These are phyloP conservation scores for Netelia virgata DNA, from an alignment of 2,888 invertebrate species.

Conservation along the genomic window DNA sequence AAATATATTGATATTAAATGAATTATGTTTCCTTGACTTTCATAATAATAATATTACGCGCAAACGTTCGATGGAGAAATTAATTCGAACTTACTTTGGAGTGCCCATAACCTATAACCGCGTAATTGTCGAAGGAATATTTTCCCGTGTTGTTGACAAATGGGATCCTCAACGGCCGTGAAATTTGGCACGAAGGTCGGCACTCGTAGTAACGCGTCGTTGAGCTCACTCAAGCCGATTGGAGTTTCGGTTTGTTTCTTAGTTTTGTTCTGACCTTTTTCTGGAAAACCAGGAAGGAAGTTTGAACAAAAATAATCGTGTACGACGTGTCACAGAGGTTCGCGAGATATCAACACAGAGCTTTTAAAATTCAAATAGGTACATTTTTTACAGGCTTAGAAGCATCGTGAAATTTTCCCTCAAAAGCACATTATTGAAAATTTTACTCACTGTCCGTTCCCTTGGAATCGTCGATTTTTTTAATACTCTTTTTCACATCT, in stretches of 20 bases:
- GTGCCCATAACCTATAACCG: conserved; percentile 90
- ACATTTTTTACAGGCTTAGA: no score
- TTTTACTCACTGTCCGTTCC: conserved; percentile 77
- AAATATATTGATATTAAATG: no score
- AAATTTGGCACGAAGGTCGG: conserved; percentile 90
- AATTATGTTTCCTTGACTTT: no score
- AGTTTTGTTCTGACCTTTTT: conserved; percentile 78
- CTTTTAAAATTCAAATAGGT: no score
- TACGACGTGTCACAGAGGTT: no score
- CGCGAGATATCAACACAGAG: no score
- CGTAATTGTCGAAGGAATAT: conserved; percentile 89
- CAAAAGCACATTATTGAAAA: neutral
- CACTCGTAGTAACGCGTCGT: conserved; percentile 86
- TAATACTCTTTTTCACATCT: conserved; percentile 57
- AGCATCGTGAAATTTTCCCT: neutral
- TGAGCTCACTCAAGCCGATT: conserved; percentile 88
- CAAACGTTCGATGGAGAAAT: conserved; percentile 2
- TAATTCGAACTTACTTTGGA: conserved; percentile 88
- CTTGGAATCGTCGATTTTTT: conserved; percentile 61
- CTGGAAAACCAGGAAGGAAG: conserved; percentile 34
- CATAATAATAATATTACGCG: conserved; percentile 13
- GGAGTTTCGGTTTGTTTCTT: conserved; percentile 84
- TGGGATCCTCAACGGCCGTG: conserved; percentile 87
- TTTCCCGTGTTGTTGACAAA: conserved; percentile 90
- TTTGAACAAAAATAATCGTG: neutral